Conservation (phyloP, 1,140 invertebrate species). For the Euura saliciscinereae region DNA sequence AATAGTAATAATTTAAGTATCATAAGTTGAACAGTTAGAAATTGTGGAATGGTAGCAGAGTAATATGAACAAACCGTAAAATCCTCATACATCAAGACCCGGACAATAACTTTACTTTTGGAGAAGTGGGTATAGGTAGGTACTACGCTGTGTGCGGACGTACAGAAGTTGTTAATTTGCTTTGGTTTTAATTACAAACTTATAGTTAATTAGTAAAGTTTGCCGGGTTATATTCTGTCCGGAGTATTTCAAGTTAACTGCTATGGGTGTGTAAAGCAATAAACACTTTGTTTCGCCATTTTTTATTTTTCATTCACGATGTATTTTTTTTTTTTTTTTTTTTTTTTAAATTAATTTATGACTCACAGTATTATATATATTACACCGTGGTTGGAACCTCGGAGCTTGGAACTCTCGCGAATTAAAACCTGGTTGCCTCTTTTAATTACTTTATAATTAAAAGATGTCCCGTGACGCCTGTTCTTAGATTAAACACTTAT, state of each 20-base stretch:
- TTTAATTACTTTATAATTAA: conserved; percentile 52
- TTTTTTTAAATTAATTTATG: conserved; percentile 46
- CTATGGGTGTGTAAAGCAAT: conserved; percentile 15
- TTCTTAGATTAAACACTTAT: conserved; percentile 7
- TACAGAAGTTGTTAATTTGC: background rate
- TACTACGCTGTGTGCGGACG: background rate
- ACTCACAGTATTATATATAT: conserved; percentile 33
- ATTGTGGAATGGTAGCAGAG: no score
- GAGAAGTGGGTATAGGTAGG: no score
- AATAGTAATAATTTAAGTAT: no score
- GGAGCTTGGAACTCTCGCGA: conserved; percentile 13
- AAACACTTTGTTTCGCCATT: conserved; percentile 31
- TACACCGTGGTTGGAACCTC: conserved; percentile 10
- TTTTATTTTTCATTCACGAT: no score
- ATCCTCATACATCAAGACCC: no score
- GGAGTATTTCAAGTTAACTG: conserved; percentile 25
- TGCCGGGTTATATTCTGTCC: background rate
- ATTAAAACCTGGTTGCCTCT: conserved; percentile 31
- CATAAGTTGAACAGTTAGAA: no score
- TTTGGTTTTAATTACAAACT: conserved; percentile 49
- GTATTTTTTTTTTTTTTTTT: no score
- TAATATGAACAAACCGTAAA: no score
- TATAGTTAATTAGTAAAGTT: conserved; percentile 23
- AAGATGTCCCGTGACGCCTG: conserved; percentile 20
- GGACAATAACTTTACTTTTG: no score